Evolutionary conservation across 2,113 vertebrate genomes (phyloP).

Genomic region (Abramis brama): DNA sequence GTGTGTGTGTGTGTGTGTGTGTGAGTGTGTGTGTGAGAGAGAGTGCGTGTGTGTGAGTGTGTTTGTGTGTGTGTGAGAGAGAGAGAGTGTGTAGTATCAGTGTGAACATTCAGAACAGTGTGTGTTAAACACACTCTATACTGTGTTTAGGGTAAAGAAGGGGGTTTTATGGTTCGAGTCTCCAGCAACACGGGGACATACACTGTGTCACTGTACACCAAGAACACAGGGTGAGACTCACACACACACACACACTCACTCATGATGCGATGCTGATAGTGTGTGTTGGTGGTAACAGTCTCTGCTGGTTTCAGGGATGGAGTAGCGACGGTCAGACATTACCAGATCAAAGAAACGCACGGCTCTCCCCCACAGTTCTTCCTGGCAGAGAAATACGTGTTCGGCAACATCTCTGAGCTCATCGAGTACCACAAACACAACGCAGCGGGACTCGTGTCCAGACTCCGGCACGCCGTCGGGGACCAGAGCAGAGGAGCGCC

Average conservation of each 20-base stretch:
- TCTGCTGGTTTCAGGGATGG: constrained; percentile 73
- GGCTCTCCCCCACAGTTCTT: constrained; percentile 80
- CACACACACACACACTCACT: background rate
- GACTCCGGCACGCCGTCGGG: constrained; percentile 88
- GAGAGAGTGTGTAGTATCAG: no score
- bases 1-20: background rate
- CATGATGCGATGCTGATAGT: background rate
- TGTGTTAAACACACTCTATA: background rate
- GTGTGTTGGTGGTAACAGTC: background rate
- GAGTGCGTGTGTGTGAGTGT: background rate
- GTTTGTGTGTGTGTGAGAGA: background rate
- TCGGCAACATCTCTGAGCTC: constrained; percentile 87
- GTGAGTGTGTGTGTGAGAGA: background rate
- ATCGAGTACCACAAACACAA: constrained; percentile 97
- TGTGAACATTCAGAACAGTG: background rate
- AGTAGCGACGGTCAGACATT: constrained; percentile 81
- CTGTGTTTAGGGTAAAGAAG: constrained; percentile 88
- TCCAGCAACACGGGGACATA: constrained; percentile 88
- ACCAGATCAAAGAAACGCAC: constrained; percentile 86
- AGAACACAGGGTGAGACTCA: constrained; percentile 82
- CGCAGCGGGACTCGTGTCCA: constrained; percentile 85
- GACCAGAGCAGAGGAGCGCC: constrained; percentile 80
- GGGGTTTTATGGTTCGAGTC: constrained; percentile 91
- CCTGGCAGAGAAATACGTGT: constrained; percentile 90
- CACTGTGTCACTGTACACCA: constrained; percentile 90